Percentiles rank a stretch among this genome's conserved stretches.
Evolutionary conservation across 2,888 invertebrate species (phyloP).

Genomic region (Volucella zonaria): DNA sequence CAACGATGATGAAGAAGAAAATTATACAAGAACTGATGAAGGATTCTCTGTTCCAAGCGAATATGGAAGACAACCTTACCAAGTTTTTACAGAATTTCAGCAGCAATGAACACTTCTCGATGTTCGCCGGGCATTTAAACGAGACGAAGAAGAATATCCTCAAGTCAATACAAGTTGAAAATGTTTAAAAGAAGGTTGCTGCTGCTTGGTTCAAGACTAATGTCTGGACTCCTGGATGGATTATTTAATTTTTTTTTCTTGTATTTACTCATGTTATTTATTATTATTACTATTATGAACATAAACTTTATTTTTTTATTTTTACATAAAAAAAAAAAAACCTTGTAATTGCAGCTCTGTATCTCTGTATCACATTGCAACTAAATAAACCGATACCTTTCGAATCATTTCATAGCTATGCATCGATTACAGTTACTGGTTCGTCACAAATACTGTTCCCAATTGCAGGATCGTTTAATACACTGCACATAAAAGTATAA

Average conservation of each 20-base stretch:
- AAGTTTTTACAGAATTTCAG: too few species aligned
- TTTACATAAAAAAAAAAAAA: slow-evolving; percentile 12
- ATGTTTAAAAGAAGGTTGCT: slow-evolving; percentile 38
- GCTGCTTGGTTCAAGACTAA: slow-evolving; percentile 1
- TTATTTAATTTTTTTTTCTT: too few species aligned
- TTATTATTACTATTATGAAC: slow-evolving; percentile 44
- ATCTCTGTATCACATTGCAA: slow-evolving; percentile 19
- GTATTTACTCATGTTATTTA: slow-evolving; percentile 48
- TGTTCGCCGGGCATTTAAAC: too few species aligned
- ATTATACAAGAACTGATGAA: slow-evolving; percentile 85
- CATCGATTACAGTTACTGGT: too few species aligned
- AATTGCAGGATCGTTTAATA: too few species aligned
- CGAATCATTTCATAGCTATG: too few species aligned
- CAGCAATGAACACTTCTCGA: too few species aligned
- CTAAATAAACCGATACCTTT: neutral
- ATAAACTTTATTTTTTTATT: slow-evolving; percentile 48
- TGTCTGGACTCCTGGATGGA: neutral
- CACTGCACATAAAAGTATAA: too few species aligned
- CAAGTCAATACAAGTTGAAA: too few species aligned
- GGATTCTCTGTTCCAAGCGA: slow-evolving; percentile 86
- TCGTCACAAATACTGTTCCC: too few species aligned
- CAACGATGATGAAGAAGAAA: slow-evolving; percentile 80
- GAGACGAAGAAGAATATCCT: too few species aligned
- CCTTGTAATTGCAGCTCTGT: slow-evolving; percentile 4
- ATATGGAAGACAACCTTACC: too few species aligned